These are phyloP conservation scores for Spea multiplicata DNA, from an alignment of 2,113 vertebrate species.

Conservation along the genomic window DNA sequence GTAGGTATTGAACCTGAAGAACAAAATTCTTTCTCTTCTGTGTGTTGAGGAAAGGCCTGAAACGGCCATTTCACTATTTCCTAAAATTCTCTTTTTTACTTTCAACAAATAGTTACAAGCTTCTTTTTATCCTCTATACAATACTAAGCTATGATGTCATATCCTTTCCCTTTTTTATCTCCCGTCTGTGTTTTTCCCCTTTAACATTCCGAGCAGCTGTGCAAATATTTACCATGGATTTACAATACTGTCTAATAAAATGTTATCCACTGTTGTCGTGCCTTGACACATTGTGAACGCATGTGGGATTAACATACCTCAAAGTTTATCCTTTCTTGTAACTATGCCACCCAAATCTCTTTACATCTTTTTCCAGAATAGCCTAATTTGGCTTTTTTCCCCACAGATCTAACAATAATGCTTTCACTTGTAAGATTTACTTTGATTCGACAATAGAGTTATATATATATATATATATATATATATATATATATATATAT, in stretches of 20 bases:
- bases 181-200: not conserved
- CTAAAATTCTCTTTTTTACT: slow-evolving; percentile 10
- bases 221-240: slow-evolving; percentile 38
- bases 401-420: not conserved
- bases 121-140: not conserved
- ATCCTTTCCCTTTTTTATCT: not conserved
- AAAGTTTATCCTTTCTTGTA: slow-evolving; percentile 18
- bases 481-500: too few species aligned
- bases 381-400: not conserved
- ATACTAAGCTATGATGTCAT: slow-evolving; percentile 4
- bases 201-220: slow-evolving; percentile 29
- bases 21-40: not conserved
- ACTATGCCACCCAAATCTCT: not conserved
- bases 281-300: slow-evolving; percentile 23
- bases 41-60: not conserved
- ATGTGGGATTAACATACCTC: slow-evolving; percentile 27
- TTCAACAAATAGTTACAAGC: not conserved
- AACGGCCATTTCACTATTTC: not conserved
- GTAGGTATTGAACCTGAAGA: slow-evolving; percentile 14
- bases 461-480: too few species aligned
- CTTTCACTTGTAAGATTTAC: not conserved
- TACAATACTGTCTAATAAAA: slow-evolving; percentile 28
- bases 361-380: not conserved
- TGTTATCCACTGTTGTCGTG: slow-evolving; percentile 4
- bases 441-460: not conserved